Evolutionary conservation across 2,797 vertebrate genomes (phyloP).

Genomic region (Merluccius polli): DNA sequence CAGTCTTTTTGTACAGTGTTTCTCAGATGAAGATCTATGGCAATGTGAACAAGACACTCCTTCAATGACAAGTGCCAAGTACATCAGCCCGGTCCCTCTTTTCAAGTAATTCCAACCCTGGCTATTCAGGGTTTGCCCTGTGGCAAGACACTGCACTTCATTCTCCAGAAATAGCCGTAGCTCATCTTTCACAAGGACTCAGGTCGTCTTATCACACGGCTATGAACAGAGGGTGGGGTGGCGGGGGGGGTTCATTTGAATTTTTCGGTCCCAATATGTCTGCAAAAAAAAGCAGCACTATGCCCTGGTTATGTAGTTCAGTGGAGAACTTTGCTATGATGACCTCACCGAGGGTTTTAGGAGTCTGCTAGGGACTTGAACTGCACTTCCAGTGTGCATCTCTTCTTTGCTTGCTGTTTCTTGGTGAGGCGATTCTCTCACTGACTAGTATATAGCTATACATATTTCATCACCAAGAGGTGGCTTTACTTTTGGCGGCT

Average conservation of each 20-base stretch:
- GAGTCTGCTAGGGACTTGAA: background rate
- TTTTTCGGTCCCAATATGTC: slow-evolving; percentile 65
- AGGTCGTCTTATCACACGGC: slow-evolving; percentile 71
- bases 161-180: slow-evolving; percentile 81
- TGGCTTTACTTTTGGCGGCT: slow-evolving; percentile 57
- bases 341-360: background rate
- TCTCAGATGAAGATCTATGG: slow-evolving; percentile 73
- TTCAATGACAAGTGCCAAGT: slow-evolving; percentile 78
- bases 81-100: slow-evolving; percentile 69
- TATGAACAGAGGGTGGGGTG: background rate
- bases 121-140: slow-evolving; percentile 83
- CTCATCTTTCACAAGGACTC: slow-evolving; percentile 81
- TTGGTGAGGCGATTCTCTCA: background rate
- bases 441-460: background rate
- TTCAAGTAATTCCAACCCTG: slow-evolving; percentile 76
- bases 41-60: slow-evolving; percentile 68
- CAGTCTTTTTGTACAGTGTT: slow-evolving; percentile 54
- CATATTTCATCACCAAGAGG: background rate
- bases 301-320: background rate
- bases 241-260: slow-evolving; percentile 63
- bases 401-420: background rate
- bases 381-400: background rate
- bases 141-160: slow-evolving; percentile 73
- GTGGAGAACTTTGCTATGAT: background rate
- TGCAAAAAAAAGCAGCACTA: slow-evolving; percentile 25